Evolutionary conservation across 1,140 invertebrate species (phyloP), one percentile per base, ranked within the genome.

Genomic region (Drosophila seguyi): DNA sequence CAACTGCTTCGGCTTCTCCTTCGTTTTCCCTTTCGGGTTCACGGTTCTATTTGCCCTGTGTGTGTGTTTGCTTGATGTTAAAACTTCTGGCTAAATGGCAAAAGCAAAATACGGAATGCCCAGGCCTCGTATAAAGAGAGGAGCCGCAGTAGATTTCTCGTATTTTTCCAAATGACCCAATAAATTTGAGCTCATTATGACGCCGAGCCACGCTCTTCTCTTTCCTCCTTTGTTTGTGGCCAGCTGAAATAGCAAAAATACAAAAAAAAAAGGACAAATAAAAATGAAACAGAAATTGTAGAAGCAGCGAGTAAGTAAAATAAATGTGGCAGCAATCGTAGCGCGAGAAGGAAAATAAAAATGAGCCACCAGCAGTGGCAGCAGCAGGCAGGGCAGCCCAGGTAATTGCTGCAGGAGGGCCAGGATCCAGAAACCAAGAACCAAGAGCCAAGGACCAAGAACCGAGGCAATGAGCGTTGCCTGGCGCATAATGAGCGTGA

Each of bases 101-200:
- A 60, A 42, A 55, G 55, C 34, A 69, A 79, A 50, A 65, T 55
- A 65, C 58, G 55, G 47, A 81, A 76, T 81, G 67, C 60, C 68
- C 59, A 59, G 58, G 31, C 65, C 38, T 67, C 63, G 61, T 16
- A 55, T 16, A 71, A 36, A 55, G 16, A 31, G 50, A 63, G 29
- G 39, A 75, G 66, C 52, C 48, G 20, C 61, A 73, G 77, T 85
- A 81, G 81, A 90, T 90, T 90, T 75, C 59, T 85, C 74, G 78
- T 90, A 90, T 85, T 90, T 77, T 81, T 81, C 74, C 79, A 90
- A 90, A 90, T 90, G 85, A 90, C 85, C 85, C 86, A 90, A 90
- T 90, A 90, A 90, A 90, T 90, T 90, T 90, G 71, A 83, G 73
- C 85, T 90, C 86, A 90, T 90, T 90, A 90, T 90, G 85, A 90